Evolutionary conservation across 2,797 vertebrate genomes (phyloP).

Genomic region (Lates japonicus): DNA sequence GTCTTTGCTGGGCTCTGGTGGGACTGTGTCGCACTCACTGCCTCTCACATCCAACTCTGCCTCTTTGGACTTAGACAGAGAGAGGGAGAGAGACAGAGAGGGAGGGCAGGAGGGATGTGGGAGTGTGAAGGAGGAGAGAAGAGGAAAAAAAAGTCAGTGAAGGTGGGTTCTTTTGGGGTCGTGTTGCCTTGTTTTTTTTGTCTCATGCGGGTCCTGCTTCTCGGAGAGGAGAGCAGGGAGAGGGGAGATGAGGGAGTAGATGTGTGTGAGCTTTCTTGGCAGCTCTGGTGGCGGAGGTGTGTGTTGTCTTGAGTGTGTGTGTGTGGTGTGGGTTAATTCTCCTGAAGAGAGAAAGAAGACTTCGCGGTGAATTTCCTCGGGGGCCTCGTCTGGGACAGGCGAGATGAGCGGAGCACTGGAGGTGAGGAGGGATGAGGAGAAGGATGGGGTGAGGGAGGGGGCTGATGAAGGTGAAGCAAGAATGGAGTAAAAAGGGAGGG

Average conservation of each 20-base stretch:
- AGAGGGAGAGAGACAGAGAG: slow-evolving; percentile 69
- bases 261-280: slow-evolving; percentile 88
- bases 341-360: slow-evolving; percentile 84
- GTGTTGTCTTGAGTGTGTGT: slow-evolving; percentile 69
- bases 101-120: slow-evolving; percentile 76
- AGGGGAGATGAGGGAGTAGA: slow-evolving; percentile 59
- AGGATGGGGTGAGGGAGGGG: slow-evolving; percentile 67
- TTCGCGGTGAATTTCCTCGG: slow-evolving; percentile 93
- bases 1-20: slow-evolving; percentile 93
- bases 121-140: slow-evolving; percentile 80
- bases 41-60: slow-evolving; percentile 99
- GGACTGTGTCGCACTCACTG: slow-evolving; percentile 92
- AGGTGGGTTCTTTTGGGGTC: slow-evolving; percentile 91
- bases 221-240: slow-evolving; percentile 64
- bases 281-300: slow-evolving; percentile 90
- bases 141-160: slow-evolving; percentile 86
- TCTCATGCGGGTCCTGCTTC: slow-evolving; percentile 58
- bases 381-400: slow-evolving; percentile 90
- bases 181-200: slow-evolving; percentile 67
- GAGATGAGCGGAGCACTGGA: slow-evolving; percentile 82
- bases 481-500: slow-evolving; percentile 43
- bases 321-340: slow-evolving; percentile 90
- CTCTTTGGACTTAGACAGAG: slow-evolving; percentile 92
- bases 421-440: slow-evolving; percentile 84
- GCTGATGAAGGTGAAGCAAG: slow-evolving; percentile 66